Evolutionary conservation across 2,113 vertebrate genomes (phyloP), one percentile per base, ranked within the genome.

Genomic region (Ariopsis seemanni): DNA sequence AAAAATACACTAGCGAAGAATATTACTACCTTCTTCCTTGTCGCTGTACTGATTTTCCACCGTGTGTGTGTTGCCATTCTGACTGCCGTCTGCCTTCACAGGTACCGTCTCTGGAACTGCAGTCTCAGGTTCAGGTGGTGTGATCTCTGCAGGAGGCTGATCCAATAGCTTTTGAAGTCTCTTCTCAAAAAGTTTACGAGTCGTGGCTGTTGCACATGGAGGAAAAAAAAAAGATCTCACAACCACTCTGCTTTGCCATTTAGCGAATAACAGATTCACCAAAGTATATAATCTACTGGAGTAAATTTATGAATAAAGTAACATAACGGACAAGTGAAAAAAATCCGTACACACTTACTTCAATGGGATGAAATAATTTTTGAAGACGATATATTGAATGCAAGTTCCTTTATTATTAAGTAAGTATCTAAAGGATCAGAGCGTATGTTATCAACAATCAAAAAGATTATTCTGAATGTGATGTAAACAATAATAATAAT

Each of bases 101-200:
- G 97, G 93, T 0, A 84, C 87, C 85, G 96, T 95, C 88, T 97
- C 91, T 83, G 96, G 95, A 85, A 95, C 83, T 8, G 93, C 87
- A 42, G 88, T 90, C 87, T 93, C 92, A 1, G 92, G 89, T 82
- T 79, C 89, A 67, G 85, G 84, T 53, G 84, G 27, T 0, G 15
- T 67, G 52, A 88, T 87, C 22, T 96, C 96, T 74, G 93, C 89
- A 62, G 95, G 91, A 67, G 93, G 93, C 89, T 97, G 95, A 85
- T 97, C 97, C 90, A 97, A 95, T 88, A 97, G 85, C 92, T 98
- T 98, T 94, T 97, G 94, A 82, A 99, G 93, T 91, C 95, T 98
- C 89, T 96, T 98, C 95, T 99, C 98, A 90, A 99, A 99, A 2
- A 99, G 80, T 84, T 96, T 97, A 83, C 98, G 97, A 75, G 98